Conservation (phyloP, 2,113 vertebrate species). For the Oreocharis arfaki region DNA sequence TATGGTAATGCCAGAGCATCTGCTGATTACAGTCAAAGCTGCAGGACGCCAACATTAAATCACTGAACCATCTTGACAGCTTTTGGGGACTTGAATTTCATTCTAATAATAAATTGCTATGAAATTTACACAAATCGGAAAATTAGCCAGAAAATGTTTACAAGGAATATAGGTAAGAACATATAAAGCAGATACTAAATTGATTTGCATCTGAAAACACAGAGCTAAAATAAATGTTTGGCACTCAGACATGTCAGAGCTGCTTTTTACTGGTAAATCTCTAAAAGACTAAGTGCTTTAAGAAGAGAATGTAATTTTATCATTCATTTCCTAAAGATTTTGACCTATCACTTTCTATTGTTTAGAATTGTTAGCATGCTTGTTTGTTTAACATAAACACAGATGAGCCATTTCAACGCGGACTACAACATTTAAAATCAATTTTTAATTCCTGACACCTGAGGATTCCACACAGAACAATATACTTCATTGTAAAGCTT, state of each 20-base stretch:
- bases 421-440: conserved; percentile 23
- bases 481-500: conserved; percentile 39
- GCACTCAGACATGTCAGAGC: background rate
- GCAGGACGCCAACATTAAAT: conserved; percentile 71
- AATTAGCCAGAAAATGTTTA: conserved; percentile 63
- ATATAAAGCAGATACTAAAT: conserved; percentile 22
- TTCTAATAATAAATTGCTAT: conserved; percentile 67
- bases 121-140: conserved; percentile 69
- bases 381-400: conserved; percentile 36
- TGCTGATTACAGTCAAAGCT: conserved; percentile 77
- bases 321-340: background rate
- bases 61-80: conserved; percentile 76
- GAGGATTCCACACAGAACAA: conserved; percentile 47
- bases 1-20: conserved; percentile 76
- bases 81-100: conserved; percentile 65
- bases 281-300: conserved; percentile 9
- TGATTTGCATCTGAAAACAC: conserved; percentile 33
- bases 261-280: conserved; percentile 4
- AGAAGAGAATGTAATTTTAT: conserved; percentile 43
- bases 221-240: background rate
- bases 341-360: conserved; percentile 37
- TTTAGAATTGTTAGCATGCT: conserved; percentile 9
- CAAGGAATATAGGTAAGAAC: conserved; percentile 37
- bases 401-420: conserved; percentile 21
- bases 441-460: conserved; percentile 54